Evolutionary conservation across 2,797 vertebrate genomes (phyloP).

Genomic region (Heliangelus exortis): DNA sequence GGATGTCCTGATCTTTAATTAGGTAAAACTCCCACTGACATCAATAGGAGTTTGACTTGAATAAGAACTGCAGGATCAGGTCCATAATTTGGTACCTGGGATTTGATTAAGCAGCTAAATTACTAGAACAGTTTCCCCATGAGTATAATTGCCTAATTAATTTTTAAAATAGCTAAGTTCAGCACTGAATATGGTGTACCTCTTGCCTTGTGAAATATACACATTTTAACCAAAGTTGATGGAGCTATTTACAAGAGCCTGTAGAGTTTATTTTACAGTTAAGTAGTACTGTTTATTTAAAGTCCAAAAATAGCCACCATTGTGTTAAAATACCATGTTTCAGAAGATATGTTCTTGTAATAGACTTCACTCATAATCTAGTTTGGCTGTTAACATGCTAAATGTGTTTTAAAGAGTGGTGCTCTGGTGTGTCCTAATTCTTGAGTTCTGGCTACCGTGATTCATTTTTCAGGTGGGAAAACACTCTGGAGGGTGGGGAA

Average conservation of each 20-base stretch:
- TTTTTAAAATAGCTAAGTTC: slow-evolving; percentile 71
- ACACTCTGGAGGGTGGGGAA: not conserved
- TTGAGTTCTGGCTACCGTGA: not conserved
- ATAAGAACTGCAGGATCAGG: slow-evolving; percentile 71
- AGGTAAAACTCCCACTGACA: slow-evolving; percentile 70
- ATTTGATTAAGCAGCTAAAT: slow-evolving; percentile 72
- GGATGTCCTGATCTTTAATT: slow-evolving; percentile 70
- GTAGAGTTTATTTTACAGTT: slow-evolving; percentile 2
- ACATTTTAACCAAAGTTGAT: slow-evolving; percentile 40
- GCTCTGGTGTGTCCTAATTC: not conserved
- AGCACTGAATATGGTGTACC: slow-evolving; percentile 39
- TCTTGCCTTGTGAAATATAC: slow-evolving; percentile 20
- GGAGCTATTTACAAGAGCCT: slow-evolving; percentile 29
- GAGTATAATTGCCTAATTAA: slow-evolving; percentile 72
- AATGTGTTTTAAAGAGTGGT: not conserved
- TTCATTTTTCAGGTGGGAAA: slow-evolving; percentile 2
- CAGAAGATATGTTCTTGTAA: slow-evolving; percentile 3
- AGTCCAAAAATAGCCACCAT: not conserved
- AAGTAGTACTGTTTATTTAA: slow-evolving; percentile 28
- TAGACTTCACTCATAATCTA: not conserved
- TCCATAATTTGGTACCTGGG: slow-evolving; percentile 66
- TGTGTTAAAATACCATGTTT: slow-evolving; percentile 18
- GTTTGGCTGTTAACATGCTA: not conserved
- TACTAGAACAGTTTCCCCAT: slow-evolving; percentile 61
- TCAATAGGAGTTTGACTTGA: slow-evolving; percentile 69